These are phyloP conservation scores for Coilia nasus DNA, from an alignment of 2,797 vertebrate species.

Conservation along the genomic window DNA sequence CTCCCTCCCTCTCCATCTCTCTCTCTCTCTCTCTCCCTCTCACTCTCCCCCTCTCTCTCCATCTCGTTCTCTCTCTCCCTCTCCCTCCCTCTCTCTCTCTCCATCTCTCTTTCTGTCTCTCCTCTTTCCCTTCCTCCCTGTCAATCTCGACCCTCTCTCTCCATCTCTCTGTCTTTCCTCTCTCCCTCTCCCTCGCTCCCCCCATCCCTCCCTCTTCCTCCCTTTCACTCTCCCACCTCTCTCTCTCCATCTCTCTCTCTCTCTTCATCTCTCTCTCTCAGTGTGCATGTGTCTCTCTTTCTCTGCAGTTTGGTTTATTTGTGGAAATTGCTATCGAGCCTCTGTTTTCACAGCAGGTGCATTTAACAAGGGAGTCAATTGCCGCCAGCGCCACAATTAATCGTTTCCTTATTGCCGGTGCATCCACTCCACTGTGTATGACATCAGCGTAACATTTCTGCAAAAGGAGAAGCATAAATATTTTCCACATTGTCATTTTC, in stretches of 20 bases:
- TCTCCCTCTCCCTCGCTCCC: neutral
- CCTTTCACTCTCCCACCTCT: neutral
- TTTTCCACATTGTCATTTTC: neutral
- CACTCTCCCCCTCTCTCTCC: neutral
- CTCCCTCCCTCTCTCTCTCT: neutral
- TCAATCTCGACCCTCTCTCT: neutral
- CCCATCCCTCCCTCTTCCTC: neutral
- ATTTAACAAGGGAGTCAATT: slow-evolving; percentile 24
- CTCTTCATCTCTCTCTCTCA: neutral
- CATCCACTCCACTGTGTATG: neutral
- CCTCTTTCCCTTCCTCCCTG: no score
- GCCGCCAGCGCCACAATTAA: slow-evolving; percentile 9
- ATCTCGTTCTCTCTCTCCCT: neutral
- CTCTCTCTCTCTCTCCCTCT: neutral
- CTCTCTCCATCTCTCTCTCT: neutral
- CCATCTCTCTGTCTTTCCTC: neutral
- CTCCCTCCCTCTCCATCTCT: neutral
- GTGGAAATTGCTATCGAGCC: slow-evolving; percentile 23
- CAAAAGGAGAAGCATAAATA: neutral
- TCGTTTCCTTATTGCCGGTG: slow-evolving; percentile 7
- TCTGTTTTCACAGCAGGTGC: slow-evolving; percentile 15
- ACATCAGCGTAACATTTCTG: neutral
- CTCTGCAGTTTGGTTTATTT: slow-evolving; percentile 16
- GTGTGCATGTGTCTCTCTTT: neutral
- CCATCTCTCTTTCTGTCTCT: neutral